Base-by-base conservation (phyloP, 2,797 vertebrate genomes). In the Darevskia mixta region DNA sequence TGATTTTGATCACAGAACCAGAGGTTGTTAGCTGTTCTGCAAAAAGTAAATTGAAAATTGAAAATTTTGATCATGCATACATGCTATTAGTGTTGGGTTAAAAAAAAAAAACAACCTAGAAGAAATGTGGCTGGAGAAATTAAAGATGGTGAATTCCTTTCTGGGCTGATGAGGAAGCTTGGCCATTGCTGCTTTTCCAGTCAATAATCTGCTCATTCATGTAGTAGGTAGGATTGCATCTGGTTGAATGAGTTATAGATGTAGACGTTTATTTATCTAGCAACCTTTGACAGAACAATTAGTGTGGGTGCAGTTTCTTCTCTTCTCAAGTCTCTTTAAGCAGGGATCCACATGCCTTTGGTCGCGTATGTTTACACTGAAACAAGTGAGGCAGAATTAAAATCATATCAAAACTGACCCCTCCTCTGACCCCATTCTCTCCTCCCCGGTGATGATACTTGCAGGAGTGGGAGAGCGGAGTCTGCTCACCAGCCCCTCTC, bases 241-340 rank as follows among this genome's bases (percentile, higher is more conserved):
- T 84, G 89, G 85, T 83, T 93, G 94, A 94, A 90, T 25, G 69
- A 94, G 86, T 94, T 95, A 93, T 94, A 91, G 93, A 94, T 93
- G 90, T 86, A 29, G 11, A 64, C 88, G 20, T 93, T 93, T 94
- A 92, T 95, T 95, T 94, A 87, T 94, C 93, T 94, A 94, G 90
- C 85, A 90, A 79, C 87, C 78, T 86, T 92, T 88, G 92, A 38
- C 8, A 75, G 79, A 86, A 86, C 93, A 91, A 94, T 94, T 93
- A 93, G 91, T 79, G 83, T 86, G 79, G 29, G 64, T 86, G 88
- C 86, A 94, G 94, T 86, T 87, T 45, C 15, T 49, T 82, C 71
- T 79, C 91, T 58, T 41, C 41, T n/a, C 27, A 66, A 23, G 87
- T 85, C 90, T 1, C 79, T 85, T 94, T 88, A 84, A 55, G 3